A percentile compares a stretch with the other conserved stretches of the same genome.
Conservation (phyloP, 2,888 invertebrate genomes). For the Hermodice carunculata region DNA sequence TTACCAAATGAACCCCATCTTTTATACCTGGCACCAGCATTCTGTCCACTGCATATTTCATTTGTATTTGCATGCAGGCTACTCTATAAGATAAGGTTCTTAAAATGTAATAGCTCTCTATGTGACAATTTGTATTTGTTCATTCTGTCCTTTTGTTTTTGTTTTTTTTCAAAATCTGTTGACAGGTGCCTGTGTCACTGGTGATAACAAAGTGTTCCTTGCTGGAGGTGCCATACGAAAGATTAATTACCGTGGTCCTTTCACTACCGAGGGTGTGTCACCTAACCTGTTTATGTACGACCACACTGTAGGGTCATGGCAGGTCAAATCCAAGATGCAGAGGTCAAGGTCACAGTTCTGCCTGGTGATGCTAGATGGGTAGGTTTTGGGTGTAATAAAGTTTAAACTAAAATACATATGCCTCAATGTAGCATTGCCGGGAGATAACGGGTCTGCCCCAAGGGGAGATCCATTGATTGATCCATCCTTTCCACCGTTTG, state of each 20-base stretch:
- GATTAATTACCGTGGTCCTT: constrained; percentile 64
- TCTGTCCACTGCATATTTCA: too few relatives aligned
- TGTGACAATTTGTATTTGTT: not conserved
- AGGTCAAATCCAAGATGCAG: constrained; percentile 72
- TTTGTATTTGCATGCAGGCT: not conserved
- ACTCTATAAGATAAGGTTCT: not conserved
- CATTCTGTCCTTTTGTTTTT: not conserved
- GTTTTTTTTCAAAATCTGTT: not conserved
- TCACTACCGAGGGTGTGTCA: constrained; percentile 64
- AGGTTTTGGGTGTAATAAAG: too few relatives aligned
- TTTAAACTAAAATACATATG: too few relatives aligned
- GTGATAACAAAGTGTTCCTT: constrained; percentile 65
- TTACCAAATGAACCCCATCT: too few relatives aligned
- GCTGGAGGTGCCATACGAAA: constrained; percentile 67
- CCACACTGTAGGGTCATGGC: constrained; percentile 70
- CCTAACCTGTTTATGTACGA: constrained; percentile 60
- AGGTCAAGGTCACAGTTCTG: constrained; percentile 72
- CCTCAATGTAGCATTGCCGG: too few relatives aligned
- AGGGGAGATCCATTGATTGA: too few relatives aligned
- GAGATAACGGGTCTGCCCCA: too few relatives aligned
- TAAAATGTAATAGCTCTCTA: not conserved
- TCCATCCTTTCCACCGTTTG: too few relatives aligned
- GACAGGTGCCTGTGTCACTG: constrained; percentile 60
- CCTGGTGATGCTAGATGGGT: constrained; percentile 72
- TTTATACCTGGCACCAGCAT: too few relatives aligned